Conservation (phyloP, 2,113 vertebrate species). For the Dasyprocta punctata region DNA sequence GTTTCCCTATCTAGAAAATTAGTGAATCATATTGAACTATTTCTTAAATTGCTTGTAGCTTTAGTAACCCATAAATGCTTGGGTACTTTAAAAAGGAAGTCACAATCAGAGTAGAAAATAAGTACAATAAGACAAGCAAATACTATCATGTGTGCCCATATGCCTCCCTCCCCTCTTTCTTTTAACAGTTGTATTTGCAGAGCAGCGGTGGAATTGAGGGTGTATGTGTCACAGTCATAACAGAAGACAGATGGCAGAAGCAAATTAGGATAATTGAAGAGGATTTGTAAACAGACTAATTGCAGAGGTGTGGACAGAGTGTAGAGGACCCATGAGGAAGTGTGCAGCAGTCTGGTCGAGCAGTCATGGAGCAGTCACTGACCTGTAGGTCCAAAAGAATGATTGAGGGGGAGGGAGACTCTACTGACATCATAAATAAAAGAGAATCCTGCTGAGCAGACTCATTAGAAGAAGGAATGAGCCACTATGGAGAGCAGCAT, state of each 20-base stretch:
- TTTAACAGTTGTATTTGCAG: not conserved
- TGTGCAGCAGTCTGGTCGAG: not conserved
- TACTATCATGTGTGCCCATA: not conserved
- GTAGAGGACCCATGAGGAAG: not conserved
- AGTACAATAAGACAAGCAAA: not conserved
- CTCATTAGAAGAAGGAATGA: not conserved
- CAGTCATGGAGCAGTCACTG: not conserved
- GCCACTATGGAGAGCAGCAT: not conserved
- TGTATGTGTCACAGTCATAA: conserved; percentile 4
- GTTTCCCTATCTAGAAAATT: not conserved
- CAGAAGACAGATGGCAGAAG: conserved; percentile 53
- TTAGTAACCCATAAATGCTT: not conserved
- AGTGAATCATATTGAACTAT: not conserved
- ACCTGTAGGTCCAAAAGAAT: not conserved
- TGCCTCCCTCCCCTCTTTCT: not conserved
- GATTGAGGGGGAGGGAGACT: not conserved
- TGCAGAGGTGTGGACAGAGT: not conserved
- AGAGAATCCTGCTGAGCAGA: not conserved
- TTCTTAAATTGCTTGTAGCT: not conserved
- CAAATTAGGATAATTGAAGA: conserved; percentile 59
- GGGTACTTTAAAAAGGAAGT: not conserved
- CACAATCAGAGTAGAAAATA: conserved; percentile 11
- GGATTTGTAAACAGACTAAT: conserved; percentile 60
- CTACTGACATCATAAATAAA: not conserved
- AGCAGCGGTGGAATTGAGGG: not conserved